Evolutionary conservation across 1,140 invertebrate genomes (phyloP), one percentile per base, ranked within the genome.

Genomic region (Meloidogyne exigua): DNA sequence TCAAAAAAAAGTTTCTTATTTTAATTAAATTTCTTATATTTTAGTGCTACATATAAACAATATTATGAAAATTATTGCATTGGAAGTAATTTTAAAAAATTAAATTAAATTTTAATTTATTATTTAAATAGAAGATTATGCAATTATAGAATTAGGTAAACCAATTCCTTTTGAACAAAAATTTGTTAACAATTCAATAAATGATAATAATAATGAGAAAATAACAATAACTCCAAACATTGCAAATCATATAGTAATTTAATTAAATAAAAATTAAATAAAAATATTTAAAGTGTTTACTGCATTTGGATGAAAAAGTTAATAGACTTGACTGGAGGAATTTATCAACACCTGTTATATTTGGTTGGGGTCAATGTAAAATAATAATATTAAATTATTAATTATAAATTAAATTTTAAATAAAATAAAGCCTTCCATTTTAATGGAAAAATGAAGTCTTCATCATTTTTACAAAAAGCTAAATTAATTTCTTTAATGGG

Each of bases 401-500:
- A 15, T 15, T 13, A n/a, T 44, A 18, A 15, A 7, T 44, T 18
- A 15, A 44, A 44, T 44, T 44, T 44, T 44, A 15, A n/a, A n/a
- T n/a, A n/a, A n/a, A n/a, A n/a, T n/a, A n/a, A 44, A 57, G 49
- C 49, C 21, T 18, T 7, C 7, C n/a, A 57, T 57, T n/a, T 57
- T 57, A n/a, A 57, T 57, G 49, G 49, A n/a, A 5, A 57, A 57
- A n/a, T 57, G 18, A 57, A n/a, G 10, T n/a, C 49, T 1, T 57
- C 49, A 57, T 57, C 49, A n/a, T 57, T 57, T 57, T n/a, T 57
- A 57, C 49, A 57, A n/a, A 57, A 57, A n/a, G 49, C 49, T 57
- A 57, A 57, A 57, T 57, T 57, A 57, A n/a, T n/a, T 57, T 57
- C 49, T n/a, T 57, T 57, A 57, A 57, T 57, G 49, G 21, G 21